These are phyloP conservation scores for Anthopleura xanthogrammica DNA, from an alignment of 92 coral and sea anemone species.

Conservation along the genomic window DNA sequence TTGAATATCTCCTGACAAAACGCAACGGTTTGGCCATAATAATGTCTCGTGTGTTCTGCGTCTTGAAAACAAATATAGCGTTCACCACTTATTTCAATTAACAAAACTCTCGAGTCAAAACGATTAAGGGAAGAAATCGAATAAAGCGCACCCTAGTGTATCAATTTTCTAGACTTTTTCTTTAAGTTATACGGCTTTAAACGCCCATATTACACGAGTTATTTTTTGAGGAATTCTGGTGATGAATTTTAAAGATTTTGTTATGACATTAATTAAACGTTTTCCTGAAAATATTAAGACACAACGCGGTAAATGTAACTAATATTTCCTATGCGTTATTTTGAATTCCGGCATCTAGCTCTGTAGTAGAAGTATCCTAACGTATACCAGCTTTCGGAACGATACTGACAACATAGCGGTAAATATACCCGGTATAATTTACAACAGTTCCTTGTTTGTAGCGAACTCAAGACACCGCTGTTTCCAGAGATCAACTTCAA, in stretches of 20 bases:
- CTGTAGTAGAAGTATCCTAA: conserved; percentile 6
- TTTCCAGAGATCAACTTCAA: conserved; percentile 1
- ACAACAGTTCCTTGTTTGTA: conserved; percentile 10
- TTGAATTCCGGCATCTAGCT: conserved; percentile 13
- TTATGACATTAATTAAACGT: neutral
- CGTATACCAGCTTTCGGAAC: conserved; percentile 14
- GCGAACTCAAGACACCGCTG: neutral
- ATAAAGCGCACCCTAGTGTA: neutral
- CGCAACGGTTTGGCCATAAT: conserved; percentile 2
- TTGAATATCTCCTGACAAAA: conserved; percentile 1
- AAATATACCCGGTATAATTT: neutral
- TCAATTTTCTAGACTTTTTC: neutral
- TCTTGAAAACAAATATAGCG: conserved; percentile 24
- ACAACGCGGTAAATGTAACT: conserved; percentile 14
- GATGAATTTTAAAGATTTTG: neutral
- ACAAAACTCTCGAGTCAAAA: conserved; percentile 9
- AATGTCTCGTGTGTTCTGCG: conserved; percentile 2
- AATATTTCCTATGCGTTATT: conserved; percentile 17
- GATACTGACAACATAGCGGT: conserved; percentile 10
- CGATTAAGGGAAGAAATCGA: conserved; percentile 16
- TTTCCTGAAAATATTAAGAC: neutral
- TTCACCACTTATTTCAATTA: conserved; percentile 29
- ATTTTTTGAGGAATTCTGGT: neutral
- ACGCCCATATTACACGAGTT: neutral
- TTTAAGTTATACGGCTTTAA: neutral